These are phyloP conservation scores for Hippocampus barbouri DNA, from an alignment of 2,113 vertebrate genomes.

Conservation along the genomic window DNA sequence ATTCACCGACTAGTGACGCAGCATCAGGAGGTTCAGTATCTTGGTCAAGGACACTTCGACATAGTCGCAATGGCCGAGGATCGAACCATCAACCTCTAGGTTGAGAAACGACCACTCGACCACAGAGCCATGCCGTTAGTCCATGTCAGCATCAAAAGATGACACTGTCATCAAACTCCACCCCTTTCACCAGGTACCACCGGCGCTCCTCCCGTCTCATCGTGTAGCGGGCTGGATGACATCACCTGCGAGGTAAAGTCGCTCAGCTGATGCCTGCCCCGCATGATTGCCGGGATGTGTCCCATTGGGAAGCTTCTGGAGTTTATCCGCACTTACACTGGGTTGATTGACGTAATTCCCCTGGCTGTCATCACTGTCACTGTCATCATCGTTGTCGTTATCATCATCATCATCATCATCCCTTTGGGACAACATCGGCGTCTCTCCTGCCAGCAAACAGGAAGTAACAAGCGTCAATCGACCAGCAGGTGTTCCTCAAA, in stretches of 20 bases:
- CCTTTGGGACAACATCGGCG: neutral
- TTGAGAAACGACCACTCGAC: no score
- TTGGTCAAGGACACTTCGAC: no score
- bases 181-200: no score
- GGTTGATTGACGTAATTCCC: constrained; percentile 8
- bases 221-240: neutral
- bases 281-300: neutral
- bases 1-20: no score
- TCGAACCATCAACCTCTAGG: no score
- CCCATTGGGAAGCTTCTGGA: neutral
- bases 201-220: neutral
- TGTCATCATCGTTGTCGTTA: neutral
- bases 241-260: neutral
- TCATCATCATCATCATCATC: neutral
- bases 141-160: neutral
- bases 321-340: neutral
- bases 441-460: neutral
- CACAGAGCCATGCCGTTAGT: no score
- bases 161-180: neutral
- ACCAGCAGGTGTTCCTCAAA: neutral
- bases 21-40: no score
- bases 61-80: no score
- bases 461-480: neutral
- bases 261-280: no score
- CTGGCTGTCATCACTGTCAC: neutral